Conservation (phyloP, 2,113 vertebrate genomes). For the Alosa alosa region DNA sequence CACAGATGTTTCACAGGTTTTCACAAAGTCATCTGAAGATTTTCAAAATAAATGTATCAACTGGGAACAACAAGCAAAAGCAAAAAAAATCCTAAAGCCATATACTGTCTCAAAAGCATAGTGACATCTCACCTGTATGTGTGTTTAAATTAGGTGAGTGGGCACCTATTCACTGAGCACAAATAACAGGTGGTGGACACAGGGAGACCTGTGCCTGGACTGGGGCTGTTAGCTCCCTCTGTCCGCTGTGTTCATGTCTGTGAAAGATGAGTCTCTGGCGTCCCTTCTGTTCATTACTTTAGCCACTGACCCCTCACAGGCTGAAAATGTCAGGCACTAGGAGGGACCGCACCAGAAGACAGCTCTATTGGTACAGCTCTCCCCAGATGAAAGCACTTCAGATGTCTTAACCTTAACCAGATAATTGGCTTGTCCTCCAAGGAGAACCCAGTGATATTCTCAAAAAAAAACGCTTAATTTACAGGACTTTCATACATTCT, state of each 20-base stretch:
- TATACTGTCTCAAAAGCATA: background rate
- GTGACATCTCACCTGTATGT: background rate
- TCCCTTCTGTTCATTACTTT: conserved; percentile 42
- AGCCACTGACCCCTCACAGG: conserved; percentile 22
- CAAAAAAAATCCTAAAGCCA: background rate
- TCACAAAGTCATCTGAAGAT: background rate
- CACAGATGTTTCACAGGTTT: background rate
- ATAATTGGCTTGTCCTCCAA: conserved; percentile 1
- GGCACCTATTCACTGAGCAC: background rate
- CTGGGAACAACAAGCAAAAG: background rate
- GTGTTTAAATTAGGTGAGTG: background rate
- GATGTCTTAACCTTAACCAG: conserved; percentile 2
- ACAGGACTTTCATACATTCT: background rate
- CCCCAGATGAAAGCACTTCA: conserved; percentile 2
- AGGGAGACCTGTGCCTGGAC: background rate
- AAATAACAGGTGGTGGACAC: background rate
- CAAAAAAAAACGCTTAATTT: conserved; percentile 20
- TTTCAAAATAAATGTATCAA: background rate
- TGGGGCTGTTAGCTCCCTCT: background rate
- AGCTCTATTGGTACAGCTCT: background rate
- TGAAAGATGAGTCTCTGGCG: conserved; percentile 28
- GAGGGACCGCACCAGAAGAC: conserved; percentile 25
- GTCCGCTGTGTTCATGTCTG: conserved; percentile 17
- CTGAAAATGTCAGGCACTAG: conserved; percentile 37
- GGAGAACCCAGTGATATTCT: background rate